Percentiles rank a stretch among this genome's conserved stretches.
These are phyloP conservation scores for Tragelaphus buxtoni DNA, from an alignment of 2,113 vertebrate genomes.

Conservation along the genomic window DNA sequence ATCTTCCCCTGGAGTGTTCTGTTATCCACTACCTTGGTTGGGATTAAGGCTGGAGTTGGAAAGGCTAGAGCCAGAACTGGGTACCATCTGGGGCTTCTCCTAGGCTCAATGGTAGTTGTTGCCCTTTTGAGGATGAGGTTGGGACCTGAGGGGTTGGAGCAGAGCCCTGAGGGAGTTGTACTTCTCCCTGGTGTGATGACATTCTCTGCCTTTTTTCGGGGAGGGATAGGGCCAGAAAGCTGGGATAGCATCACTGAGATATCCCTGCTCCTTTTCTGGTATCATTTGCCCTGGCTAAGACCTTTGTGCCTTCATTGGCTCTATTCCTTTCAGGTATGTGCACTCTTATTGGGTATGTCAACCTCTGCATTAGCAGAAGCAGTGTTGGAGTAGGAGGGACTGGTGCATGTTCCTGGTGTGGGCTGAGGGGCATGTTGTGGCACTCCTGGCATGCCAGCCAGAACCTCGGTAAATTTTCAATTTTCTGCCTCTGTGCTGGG, in stretches of 20 bases:
- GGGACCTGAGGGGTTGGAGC: neutral
- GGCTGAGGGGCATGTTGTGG: neutral
- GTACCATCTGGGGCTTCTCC: neutral
- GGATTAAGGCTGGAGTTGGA: neutral
- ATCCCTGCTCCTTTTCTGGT: neutral
- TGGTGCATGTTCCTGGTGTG: neutral
- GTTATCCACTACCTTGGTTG: neutral
- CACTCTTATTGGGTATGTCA: neutral
- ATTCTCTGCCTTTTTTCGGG: neutral
- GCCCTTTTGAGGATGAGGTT: neutral
- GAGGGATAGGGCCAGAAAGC: neutral
- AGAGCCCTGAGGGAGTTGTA: neutral
- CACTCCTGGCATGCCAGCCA: neutral
- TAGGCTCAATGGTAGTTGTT: neutral
- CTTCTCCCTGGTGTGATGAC: neutral
- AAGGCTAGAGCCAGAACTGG: neutral
- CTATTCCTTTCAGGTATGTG: neutral
- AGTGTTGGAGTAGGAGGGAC: neutral
- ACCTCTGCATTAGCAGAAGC: neutral
- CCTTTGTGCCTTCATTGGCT: neutral
- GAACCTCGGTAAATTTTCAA: neutral
- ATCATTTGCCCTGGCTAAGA: neutral
- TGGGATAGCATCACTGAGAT: neutral
- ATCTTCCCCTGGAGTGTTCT: neutral
- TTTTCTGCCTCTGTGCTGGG: neutral